Evolutionary conservation across 1,140 invertebrate species (phyloP).

Genomic region (Hermetia illucens): DNA sequence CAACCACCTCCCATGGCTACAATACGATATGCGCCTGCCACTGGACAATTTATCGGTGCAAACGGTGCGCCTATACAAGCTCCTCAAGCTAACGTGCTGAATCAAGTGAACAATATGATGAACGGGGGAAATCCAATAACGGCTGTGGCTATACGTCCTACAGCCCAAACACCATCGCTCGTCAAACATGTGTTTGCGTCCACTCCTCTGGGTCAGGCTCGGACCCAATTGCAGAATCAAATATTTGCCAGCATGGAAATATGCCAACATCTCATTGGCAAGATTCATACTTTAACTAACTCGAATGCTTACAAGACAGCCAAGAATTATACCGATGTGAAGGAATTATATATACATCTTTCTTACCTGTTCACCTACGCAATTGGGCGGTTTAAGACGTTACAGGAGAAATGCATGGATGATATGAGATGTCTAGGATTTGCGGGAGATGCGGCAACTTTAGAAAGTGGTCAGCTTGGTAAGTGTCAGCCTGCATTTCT

Average conservation of each 20-base stretch:
- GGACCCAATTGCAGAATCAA: slow-evolving; percentile 22
- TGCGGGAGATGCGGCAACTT: slow-evolving; percentile 24
- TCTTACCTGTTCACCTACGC: slow-evolving; percentile 29
- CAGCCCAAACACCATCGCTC: not conserved
- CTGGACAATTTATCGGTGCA: not conserved
- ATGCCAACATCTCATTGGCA: slow-evolving; percentile 25
- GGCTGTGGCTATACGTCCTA: not conserved
- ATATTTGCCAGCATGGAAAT: slow-evolving; percentile 28
- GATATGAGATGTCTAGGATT: slow-evolving; percentile 28
- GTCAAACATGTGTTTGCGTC: slow-evolving; percentile 12
- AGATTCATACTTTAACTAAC: slow-evolving; percentile 24
- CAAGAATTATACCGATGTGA: slow-evolving; percentile 20
- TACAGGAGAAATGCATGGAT: slow-evolving; percentile 25
- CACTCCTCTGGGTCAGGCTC: slow-evolving; percentile 16
- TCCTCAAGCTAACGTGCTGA: too few relatives aligned
- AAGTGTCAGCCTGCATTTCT: slow-evolving; percentile 9
- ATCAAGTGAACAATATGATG: slow-evolving; percentile 1
- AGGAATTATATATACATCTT: slow-evolving; percentile 29
- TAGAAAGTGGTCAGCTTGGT: slow-evolving; percentile 27
- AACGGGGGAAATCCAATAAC: not conserved
- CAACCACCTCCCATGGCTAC: not conserved
- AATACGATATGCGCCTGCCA: not conserved
- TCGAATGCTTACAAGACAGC: slow-evolving; percentile 28
- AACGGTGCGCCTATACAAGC: too few relatives aligned
- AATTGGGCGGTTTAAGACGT: slow-evolving; percentile 24